These are phyloP conservation scores for Tetrax tetrax DNA, from an alignment of 2,113 vertebrate species.

Conservation along the genomic window DNA sequence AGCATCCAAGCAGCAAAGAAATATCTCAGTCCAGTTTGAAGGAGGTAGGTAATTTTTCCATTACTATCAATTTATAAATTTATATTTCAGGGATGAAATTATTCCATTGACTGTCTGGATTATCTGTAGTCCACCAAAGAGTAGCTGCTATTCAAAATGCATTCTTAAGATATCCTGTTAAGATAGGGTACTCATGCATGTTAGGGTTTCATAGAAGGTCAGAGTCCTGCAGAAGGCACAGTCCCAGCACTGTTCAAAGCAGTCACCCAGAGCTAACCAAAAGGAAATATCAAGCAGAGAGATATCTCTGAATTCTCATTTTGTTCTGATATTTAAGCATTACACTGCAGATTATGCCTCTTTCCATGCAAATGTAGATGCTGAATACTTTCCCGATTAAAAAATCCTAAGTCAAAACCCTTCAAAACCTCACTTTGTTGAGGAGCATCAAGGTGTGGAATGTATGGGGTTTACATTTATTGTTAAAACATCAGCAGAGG, in stretches of 20 bases:
- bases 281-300: neutral
- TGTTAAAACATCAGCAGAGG: neutral
- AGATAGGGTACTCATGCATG: neutral
- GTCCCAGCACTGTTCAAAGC: neutral
- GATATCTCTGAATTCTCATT: neutral
- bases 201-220: neutral
- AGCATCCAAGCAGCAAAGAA: neutral
- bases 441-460: neutral
- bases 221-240: neutral
- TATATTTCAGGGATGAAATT: neutral
- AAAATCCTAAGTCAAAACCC: accelerated
- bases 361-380: neutral
- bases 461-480: neutral
- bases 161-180: neutral
- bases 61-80: neutral
- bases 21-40: neutral
- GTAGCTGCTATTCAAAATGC: neutral
- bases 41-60: neutral
- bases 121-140: neutral
- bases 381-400: neutral
- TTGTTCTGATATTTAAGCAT: neutral
- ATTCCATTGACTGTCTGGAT: neutral
- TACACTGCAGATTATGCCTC: neutral
- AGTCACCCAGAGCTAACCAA: neutral
- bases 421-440: neutral